Percentiles rank a stretch among this genome's conserved stretches.
phyloP scores from a whole-genome alignment of 1,140 invertebrate species.

The Bombus soroeensis region DNA sequence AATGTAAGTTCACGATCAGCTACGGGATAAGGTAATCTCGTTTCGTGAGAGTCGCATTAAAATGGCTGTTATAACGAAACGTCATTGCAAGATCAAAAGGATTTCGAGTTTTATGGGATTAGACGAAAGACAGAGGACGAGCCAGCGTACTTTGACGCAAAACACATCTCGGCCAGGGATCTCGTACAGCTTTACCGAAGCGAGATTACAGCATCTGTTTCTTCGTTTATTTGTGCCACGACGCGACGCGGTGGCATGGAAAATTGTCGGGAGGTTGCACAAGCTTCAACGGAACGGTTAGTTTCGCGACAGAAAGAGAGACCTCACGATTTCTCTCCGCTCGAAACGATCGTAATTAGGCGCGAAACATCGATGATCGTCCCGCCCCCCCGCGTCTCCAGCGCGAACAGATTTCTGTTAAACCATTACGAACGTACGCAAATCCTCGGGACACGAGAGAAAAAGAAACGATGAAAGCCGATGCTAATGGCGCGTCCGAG shows the following conservation, averaged over 20 bases:
- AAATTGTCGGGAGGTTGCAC: slow-evolving; percentile 45
- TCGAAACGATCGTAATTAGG: slow-evolving; percentile 19
- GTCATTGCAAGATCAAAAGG: slow-evolving; percentile 29
- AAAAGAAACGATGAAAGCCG: neutral
- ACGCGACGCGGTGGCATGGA: slow-evolving; percentile 12
- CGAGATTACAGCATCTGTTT: slow-evolving; percentile 46
- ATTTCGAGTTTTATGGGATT: slow-evolving; percentile 8
- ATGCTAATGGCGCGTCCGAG: neutral
- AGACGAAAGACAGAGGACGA: neutral
- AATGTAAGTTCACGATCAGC: neutral
- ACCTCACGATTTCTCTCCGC: slow-evolving; percentile 4
- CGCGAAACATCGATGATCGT: slow-evolving; percentile 4
- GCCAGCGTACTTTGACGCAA: neutral
- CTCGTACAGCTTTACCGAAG: slow-evolving; percentile 45
- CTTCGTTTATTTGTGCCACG: slow-evolving; percentile 30
- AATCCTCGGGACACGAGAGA: neutral
- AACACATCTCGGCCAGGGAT: slow-evolving; percentile 26
- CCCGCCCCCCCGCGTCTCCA: neutral
- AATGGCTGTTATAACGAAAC: slow-evolving; percentile 13
- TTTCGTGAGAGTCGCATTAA: neutral
- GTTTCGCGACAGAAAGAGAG: neutral
- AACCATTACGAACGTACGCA: neutral
- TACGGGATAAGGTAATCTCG: slow-evolving; percentile 2
- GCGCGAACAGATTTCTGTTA: neutral
- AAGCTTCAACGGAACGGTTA: slow-evolving; percentile 19